Evolutionary conservation across 1,140 invertebrate species (phyloP), one percentile per base, ranked within the genome.

Genomic region (Penaeus vannamei): DNA sequence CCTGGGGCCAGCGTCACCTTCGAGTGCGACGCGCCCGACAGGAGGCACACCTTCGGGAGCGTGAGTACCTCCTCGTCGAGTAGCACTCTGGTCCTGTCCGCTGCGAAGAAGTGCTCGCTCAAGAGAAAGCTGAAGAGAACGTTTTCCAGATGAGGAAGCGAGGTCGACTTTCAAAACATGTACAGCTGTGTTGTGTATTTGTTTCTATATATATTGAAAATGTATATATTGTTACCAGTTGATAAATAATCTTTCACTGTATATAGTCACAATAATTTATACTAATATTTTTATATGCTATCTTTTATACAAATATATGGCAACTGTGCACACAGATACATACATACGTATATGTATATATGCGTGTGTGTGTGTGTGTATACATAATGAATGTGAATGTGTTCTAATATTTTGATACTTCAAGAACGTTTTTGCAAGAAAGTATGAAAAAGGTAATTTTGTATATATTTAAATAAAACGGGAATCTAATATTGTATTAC

Each of bases 261-360:
- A 76, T 29, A 85, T 32, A 69, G 42, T 72, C 32, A 60, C 61
- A 29, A 59, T 62, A 61, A 61, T 62, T 83, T n/a, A n/a, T 29
- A 62, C 22, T 83, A 26, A 29, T 32, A 62, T n/a, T 69, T 69
- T 69, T 42, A 72, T 46, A 17, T 36, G 42, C 36, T 29, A 0
- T 1, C 59, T 53, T 23, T 7, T 22, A 60, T 5, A 42, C 53
- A 53, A 17, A 42, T 53, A 53, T 53, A 53, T 53, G 53, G 36
- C 36, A 42, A 42, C 36, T 42, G 36, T 42, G 4, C 20, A 36
- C 17, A 69, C 46, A 36, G 42, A 69, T 72, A 76, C 46, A 66
- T 85, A 85, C 36, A 69, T 29, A 32, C 36, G 53, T 85, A 69
- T 85, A 85, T 66, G 72, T 85, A 85, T 85, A 85, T 72, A 85